phyloP scores from a whole-genome alignment of 2,113 vertebrate species.

The Delphinapterus leucas region DNA sequence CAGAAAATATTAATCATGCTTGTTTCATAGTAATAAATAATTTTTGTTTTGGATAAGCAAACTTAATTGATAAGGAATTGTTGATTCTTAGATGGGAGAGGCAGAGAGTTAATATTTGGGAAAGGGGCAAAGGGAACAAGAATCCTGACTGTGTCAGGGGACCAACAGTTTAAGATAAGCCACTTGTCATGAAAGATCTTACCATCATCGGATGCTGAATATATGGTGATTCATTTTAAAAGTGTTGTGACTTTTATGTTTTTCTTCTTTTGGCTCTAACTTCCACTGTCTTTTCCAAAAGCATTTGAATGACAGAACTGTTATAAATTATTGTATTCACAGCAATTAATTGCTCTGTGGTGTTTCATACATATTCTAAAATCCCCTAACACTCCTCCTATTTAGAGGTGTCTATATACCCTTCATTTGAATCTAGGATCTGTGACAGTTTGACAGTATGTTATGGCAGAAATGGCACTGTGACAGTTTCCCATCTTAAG shows the following conservation, averaged over 20 bases:
- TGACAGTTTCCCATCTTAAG: not conserved
- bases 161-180: not conserved
- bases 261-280: not conserved
- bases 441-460: not conserved
- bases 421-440: not conserved
- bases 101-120: not conserved
- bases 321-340: conserved; percentile 30
- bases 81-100: conserved; percentile 35
- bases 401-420: not conserved
- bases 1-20: not conserved
- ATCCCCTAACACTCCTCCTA: not conserved
- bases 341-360: not conserved
- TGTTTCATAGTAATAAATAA: not conserved
- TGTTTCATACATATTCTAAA: not conserved
- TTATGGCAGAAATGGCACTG: not conserved
- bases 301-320: conserved; percentile 11
- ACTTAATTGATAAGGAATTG: not conserved
- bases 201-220: not conserved
- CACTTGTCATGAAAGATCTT: not conserved
- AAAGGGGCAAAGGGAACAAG: not conserved
- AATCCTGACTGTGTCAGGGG: not conserved
- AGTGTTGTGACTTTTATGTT: not conserved
- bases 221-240: not conserved
- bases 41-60: not conserved
- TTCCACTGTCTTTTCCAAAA: not conserved